These are phyloP conservation scores for Cataglyphis hispanica DNA, from an alignment of 1,140 invertebrate species.

Conservation along the genomic window DNA sequence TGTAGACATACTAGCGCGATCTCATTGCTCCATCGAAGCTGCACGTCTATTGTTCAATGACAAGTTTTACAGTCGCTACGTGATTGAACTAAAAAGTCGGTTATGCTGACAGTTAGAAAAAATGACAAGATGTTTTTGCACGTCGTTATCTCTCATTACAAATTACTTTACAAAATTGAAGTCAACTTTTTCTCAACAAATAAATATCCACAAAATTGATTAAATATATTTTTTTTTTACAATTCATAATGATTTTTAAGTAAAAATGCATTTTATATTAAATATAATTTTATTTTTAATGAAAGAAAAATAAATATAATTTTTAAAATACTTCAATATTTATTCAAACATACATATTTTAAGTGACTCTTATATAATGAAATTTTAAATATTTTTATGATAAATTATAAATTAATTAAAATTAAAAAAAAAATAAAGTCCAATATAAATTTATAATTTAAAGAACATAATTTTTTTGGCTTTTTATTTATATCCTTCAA, in stretches of 20 bases:
- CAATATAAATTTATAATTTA: background rate
- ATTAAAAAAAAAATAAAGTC: background rate
- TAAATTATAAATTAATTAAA: background rate
- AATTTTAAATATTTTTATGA: conserved; percentile 1
- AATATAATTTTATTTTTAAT: background rate
- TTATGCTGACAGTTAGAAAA: background rate
- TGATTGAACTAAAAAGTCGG: background rate
- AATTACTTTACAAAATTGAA: background rate
- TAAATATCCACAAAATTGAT: background rate
- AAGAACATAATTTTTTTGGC: background rate
- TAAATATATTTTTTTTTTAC: background rate
- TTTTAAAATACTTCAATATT: background rate
- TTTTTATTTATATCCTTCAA: background rate
- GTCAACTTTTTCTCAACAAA: background rate
- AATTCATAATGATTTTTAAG: background rate
- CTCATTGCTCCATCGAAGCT: background rate
- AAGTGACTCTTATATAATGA: background rate
- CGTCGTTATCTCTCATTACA: background rate
- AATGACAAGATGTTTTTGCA: background rate
- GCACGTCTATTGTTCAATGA: background rate
- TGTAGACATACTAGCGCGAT: background rate
- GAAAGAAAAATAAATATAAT: background rate
- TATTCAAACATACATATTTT: background rate
- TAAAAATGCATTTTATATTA: background rate
- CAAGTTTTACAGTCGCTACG: background rate